Evolutionary conservation across 2,888 invertebrate species (phyloP).

Genomic region (Spicauda simplicius): DNA sequence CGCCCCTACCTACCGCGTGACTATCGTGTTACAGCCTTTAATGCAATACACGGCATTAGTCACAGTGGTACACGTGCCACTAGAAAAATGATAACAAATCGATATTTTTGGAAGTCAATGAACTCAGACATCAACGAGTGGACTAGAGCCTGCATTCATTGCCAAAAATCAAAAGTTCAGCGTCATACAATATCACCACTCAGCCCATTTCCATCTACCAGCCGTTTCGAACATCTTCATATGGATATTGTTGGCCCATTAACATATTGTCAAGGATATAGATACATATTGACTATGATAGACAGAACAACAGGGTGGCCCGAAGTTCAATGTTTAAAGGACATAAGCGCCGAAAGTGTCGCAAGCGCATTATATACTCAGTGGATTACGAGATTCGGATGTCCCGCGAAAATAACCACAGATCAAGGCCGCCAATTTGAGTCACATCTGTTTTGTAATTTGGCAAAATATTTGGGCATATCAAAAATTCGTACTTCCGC

Average conservation of each 20-base stretch:
- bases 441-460: not conserved
- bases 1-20: too few relatives aligned
- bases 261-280: slow-evolving; percentile 42
- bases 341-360: too few relatives aligned
- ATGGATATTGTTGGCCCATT: slow-evolving; percentile 39
- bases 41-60: too few relatives aligned
- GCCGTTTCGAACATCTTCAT: too few relatives aligned
- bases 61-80: not conserved
- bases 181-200: slow-evolving; percentile 39
- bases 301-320: too few relatives aligned
- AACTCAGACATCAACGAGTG: slow-evolving; percentile 38
- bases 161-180: slow-evolving; percentile 41
- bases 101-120: slow-evolving; percentile 41
- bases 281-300: slow-evolving; percentile 41
- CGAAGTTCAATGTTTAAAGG: too few relatives aligned
- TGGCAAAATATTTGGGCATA: not conserved
- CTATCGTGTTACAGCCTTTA: too few relatives aligned
- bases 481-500: not conserved
- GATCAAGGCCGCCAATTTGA: not conserved
- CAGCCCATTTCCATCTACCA: slow-evolving; percentile 24
- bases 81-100: slow-evolving; percentile 23
- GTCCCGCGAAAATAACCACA: not conserved
- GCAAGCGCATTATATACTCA: too few relatives aligned
- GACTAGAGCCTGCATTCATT: slow-evolving; percentile 38
- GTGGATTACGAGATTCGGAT: not conserved